Evolutionary conservation across 2,113 vertebrate species (phyloP).

Genomic region (Notarius lentiginosus): DNA sequence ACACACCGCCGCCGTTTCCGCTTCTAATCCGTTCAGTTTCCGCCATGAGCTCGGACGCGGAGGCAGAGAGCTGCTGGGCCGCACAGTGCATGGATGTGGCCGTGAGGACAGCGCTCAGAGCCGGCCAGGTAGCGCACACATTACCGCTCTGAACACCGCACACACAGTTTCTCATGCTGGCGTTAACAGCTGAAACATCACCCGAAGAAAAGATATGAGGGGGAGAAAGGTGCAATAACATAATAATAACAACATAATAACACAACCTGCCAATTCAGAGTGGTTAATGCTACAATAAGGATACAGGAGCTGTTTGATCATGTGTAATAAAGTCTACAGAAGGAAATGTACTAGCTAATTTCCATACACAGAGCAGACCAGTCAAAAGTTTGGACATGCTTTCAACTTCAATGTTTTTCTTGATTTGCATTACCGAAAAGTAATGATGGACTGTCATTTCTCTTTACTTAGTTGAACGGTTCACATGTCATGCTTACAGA

Average conservation of each 20-base stretch:
- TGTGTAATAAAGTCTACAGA: no score
- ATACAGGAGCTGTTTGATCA: background rate
- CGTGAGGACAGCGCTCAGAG: constrained; percentile 51
- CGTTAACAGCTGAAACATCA: background rate
- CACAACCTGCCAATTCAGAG: background rate
- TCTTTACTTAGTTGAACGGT: background rate
- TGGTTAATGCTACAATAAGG: background rate
- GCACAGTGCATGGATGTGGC: constrained; percentile 57
- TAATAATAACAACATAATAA: background rate
- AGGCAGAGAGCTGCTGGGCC: constrained; percentile 51
- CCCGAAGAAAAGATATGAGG: background rate
- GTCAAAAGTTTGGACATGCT: no score
- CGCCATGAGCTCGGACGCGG: constrained; percentile 39
- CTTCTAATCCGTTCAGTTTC: background rate
- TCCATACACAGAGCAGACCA: no score
- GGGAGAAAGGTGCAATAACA: background rate
- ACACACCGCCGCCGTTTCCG: background rate
- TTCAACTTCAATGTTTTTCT: no score
- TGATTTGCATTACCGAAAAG: no score
- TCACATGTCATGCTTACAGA: background rate
- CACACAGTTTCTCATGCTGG: background rate
- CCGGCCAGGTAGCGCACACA: constrained; percentile 53
- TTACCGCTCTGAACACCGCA: background rate
- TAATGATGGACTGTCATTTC: no score
- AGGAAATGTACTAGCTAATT: no score